Conservation (phyloP, 2,888 invertebrate genomes). For the Coelopa pilipes region DNA sequence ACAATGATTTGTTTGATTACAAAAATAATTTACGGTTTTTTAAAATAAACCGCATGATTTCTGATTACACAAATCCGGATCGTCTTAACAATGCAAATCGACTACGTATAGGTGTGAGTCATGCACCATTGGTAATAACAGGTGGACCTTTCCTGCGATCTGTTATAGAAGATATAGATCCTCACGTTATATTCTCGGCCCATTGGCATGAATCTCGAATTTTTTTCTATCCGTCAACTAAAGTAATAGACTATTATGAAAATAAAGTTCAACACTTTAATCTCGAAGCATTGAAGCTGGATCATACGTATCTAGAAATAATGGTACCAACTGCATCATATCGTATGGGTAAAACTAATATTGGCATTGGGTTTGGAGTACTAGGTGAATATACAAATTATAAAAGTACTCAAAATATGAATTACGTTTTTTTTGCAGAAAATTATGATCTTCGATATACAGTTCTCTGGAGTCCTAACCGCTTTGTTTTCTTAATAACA, state of each 20-base stretch:
- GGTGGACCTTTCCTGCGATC: constrained; percentile 67
- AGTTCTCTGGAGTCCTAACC: constrained; percentile 63
- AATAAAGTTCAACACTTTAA: constrained; percentile 58
- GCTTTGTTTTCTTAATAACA: constrained; percentile 58
- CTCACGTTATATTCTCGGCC: constrained; percentile 78
- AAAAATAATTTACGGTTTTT: constrained; percentile 75
- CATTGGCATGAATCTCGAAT: constrained; percentile 72
- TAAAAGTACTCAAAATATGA: constrained; percentile 1
- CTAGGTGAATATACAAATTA: constrained; percentile 71
- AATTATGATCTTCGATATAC: constrained; percentile 62
- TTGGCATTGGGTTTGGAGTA: constrained; percentile 87
- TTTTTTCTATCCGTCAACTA: constrained; percentile 63
- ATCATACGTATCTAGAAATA: constrained; percentile 75
- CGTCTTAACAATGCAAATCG: constrained; percentile 62
- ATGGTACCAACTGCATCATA: constrained; percentile 95
- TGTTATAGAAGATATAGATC: constrained; percentile 73
- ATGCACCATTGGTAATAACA: constrained; percentile 72
- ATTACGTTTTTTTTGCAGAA: constrained; percentile 49
- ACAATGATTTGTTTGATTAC: constrained; percentile 73
- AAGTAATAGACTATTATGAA: constrained; percentile 62
- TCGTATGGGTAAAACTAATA: constrained; percentile 89
- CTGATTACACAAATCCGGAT: constrained; percentile 71
- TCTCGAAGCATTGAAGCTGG: constrained; percentile 57
- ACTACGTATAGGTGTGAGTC: constrained; percentile 74
- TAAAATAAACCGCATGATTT: constrained; percentile 78